Evolutionary conservation across 2,888 invertebrate species (phyloP).

Genomic region (Hofmannophila pseudospretella): DNA sequence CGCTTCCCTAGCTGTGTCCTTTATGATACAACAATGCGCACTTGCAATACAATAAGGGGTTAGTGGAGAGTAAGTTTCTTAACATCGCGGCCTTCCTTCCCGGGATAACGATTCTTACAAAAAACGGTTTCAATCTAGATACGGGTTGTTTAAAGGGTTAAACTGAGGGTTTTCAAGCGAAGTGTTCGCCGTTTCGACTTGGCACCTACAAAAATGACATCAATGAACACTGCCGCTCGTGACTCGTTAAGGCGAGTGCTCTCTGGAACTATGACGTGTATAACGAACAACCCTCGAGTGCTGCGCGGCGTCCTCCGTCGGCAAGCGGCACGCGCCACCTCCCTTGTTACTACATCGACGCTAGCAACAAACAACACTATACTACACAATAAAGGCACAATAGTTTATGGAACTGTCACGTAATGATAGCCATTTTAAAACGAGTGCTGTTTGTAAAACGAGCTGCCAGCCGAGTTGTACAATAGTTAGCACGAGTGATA

Average conservation of each 20-base stretch:
- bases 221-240: slow-evolving; percentile 58
- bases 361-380: too few relatives aligned
- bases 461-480: too few relatives aligned
- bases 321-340: slow-evolving; percentile 50
- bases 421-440: too few relatives aligned
- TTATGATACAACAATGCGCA: slow-evolving; percentile 64
- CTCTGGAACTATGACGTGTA: slow-evolving; percentile 62
- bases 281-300: slow-evolving; percentile 66
- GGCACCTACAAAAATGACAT: slow-evolving; percentile 56
- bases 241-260: slow-evolving; percentile 65
- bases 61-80: slow-evolving; percentile 42
- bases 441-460: too few relatives aligned
- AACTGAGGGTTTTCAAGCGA: slow-evolving; percentile 15
- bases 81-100: slow-evolving; percentile 37
- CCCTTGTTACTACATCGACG: slow-evolving; percentile 35
- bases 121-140: slow-evolving; percentile 13
- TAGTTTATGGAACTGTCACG: too few relatives aligned
- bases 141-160: slow-evolving; percentile 12
- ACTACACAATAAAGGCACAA: too few relatives aligned
- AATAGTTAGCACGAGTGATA: too few relatives aligned
- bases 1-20: slow-evolving; percentile 53
- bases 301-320: slow-evolving; percentile 36
- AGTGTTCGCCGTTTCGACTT: slow-evolving; percentile 29
- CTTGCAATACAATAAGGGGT: slow-evolving; percentile 62
- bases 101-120: slow-evolving; percentile 32